phyloP scores from a whole-genome alignment of 2,113 vertebrate genomes.

The Tapirus terrestris region DNA sequence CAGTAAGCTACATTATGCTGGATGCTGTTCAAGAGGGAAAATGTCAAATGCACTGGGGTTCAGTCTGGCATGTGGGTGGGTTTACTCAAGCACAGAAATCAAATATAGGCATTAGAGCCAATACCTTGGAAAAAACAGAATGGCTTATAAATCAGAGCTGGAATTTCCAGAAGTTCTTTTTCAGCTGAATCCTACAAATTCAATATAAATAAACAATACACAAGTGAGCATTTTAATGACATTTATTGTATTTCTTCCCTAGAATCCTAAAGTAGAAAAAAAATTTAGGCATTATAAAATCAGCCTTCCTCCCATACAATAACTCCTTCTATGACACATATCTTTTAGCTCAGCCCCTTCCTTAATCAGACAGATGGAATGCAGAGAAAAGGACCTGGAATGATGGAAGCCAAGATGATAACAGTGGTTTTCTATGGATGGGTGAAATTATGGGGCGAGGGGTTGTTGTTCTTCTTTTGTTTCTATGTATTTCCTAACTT shows the following conservation, averaged over 20 bases:
- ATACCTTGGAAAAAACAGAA: slow-evolving; percentile 56
- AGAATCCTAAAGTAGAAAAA: slow-evolving; percentile 3
- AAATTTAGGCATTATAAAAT: slow-evolving; percentile 4
- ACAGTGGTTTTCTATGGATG: neutral
- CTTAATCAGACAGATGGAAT: neutral
- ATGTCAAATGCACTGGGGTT: slow-evolving; percentile 77
- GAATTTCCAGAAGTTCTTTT: slow-evolving; percentile 56
- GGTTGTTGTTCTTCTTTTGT: neutral
- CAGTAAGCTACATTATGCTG: slow-evolving; percentile 71
- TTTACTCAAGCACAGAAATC: slow-evolving; percentile 83
- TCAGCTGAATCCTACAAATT: slow-evolving; percentile 13
- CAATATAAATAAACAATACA: neutral
- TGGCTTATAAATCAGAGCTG: slow-evolving; percentile 47
- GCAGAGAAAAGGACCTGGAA: neutral
- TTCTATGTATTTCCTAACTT: slow-evolving; percentile 13
- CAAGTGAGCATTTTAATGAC: neutral
- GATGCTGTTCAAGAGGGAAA: slow-evolving; percentile 77
- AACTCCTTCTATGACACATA: neutral
- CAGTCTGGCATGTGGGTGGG: slow-evolving; percentile 77
- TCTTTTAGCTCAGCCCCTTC: neutral
- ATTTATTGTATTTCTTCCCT: neutral
- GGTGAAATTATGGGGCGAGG: neutral
- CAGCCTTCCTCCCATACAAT: neutral
- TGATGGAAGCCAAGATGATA: neutral
- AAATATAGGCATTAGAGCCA: slow-evolving; percentile 76